These are phyloP conservation scores for Craseonycteris thonglongyai DNA, from an alignment of 2,113 vertebrate genomes.

Conservation along the genomic window DNA sequence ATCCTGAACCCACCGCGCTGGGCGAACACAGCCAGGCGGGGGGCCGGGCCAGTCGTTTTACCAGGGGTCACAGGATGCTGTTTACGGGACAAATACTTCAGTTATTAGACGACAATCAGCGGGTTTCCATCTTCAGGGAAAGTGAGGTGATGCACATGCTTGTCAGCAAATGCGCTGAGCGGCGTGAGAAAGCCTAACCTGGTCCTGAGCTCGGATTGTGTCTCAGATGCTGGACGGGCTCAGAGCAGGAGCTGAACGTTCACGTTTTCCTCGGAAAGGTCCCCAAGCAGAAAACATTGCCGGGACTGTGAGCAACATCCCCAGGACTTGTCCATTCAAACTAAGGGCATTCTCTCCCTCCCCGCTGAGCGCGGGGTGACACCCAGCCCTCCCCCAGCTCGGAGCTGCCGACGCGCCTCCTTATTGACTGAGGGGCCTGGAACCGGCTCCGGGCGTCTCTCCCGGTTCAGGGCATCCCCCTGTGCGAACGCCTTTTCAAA, in stretches of 20 bases:
- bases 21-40: not conserved
- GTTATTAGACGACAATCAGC: not conserved
- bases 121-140: not conserved
- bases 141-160: not conserved
- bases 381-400: not conserved
- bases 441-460: not conserved
- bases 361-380: not conserved
- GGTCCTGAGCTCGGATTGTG: not conserved
- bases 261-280: not conserved
- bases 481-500: constrained; percentile 33
- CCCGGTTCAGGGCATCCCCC: not conserved
- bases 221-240: not conserved
- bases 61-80: not conserved
- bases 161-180: not conserved
- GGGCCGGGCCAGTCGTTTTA: not conserved
- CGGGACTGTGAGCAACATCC: constrained; percentile 18
- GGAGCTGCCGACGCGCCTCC: not conserved
- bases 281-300: constrained; percentile 1
- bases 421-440: constrained; percentile 4
- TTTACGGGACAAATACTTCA: not conserved
- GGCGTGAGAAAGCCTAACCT: not conserved
- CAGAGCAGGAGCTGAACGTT: not conserved
- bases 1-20: not conserved
- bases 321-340: not conserved
- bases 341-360: not conserved